Conservation (phyloP, 1,140 invertebrate species). For the Drosophila arizonae region DNA sequence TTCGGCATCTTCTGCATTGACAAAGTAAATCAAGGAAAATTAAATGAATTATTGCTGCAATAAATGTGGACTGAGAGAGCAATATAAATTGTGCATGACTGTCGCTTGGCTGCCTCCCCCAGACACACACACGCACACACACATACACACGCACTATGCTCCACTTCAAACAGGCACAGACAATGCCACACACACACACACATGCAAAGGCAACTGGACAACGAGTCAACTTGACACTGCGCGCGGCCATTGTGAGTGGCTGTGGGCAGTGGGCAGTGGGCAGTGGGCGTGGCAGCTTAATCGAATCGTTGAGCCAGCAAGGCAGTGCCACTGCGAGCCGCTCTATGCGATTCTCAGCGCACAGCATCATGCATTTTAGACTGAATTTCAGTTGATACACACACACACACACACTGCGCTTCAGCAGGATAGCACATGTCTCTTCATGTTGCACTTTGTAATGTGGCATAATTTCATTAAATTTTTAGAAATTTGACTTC, state of each 20-base stretch:
- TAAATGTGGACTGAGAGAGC: slow-evolving; percentile 65
- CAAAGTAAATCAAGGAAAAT: slow-evolving; percentile 78
- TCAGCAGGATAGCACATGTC: too few relatives aligned
- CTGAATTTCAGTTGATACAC: too few relatives aligned
- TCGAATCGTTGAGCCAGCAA: slow-evolving; percentile 8
- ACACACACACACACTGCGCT: too few relatives aligned
- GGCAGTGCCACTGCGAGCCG: not conserved
- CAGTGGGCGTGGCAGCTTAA: slow-evolving; percentile 4
- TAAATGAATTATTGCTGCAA: slow-evolving; percentile 81
- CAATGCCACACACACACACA: slow-evolving; percentile 30
- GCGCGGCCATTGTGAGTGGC: not conserved
- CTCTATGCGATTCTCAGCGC: slow-evolving; percentile 8
- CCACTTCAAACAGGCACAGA: slow-evolving; percentile 49
- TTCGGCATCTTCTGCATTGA: slow-evolving; percentile 40
- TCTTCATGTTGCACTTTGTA: too few relatives aligned
- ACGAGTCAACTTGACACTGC: too few relatives aligned
- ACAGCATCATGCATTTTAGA: not conserved
- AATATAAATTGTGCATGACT: slow-evolving; percentile 68
- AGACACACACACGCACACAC: slow-evolving; percentile 30
- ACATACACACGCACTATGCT: slow-evolving; percentile 20
- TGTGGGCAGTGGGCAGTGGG: too few relatives aligned
- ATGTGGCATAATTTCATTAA: too few relatives aligned
- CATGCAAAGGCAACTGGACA: slow-evolving; percentile 1
- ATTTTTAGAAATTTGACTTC: too few relatives aligned
- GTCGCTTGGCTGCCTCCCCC: slow-evolving; percentile 15